phyloP scores from a whole-genome alignment of 2,888 invertebrate species.

The Panopea generosa region DNA sequence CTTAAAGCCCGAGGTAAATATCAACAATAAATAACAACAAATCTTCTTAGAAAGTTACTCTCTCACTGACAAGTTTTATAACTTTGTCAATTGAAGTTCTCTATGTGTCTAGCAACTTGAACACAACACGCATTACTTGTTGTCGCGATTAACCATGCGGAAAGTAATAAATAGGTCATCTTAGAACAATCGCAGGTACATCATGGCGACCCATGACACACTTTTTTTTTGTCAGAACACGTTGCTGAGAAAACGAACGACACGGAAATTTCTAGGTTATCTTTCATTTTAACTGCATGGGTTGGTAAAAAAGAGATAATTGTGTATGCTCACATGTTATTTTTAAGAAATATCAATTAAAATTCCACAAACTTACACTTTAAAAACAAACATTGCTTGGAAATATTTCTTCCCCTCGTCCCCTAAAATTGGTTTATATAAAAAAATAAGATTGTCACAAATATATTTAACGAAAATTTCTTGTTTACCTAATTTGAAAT shows the following conservation, averaged over 20 bases:
- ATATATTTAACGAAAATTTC: not conserved
- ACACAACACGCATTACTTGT: too few relatives aligned
- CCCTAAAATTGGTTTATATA: not conserved
- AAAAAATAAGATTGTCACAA: not conserved
- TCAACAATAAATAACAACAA: too few relatives aligned
- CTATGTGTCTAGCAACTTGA: too few relatives aligned
- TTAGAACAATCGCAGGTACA: constrained; percentile 36
- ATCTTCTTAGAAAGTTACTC: not conserved
- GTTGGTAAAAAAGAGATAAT: too few relatives aligned
- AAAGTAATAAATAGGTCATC: constrained; percentile 39
- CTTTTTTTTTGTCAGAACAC: constrained; percentile 49
- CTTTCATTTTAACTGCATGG: not conserved
- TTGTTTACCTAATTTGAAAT: not conserved
- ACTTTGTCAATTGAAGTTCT: too few relatives aligned
- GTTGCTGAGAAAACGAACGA: constrained; percentile 45
- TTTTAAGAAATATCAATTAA: not conserved
- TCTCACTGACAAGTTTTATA: too few relatives aligned
- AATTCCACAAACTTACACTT: constrained; percentile 32
- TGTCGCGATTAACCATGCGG: too few relatives aligned
- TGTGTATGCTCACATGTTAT: too few relatives aligned
- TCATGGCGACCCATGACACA: constrained; percentile 33
- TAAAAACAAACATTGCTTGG: constrained; percentile 50
- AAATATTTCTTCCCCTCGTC: constrained; percentile 48
- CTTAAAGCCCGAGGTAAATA: too few relatives aligned
- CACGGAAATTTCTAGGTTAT: not conserved